phyloP scores from a whole-genome alignment of 2,113 vertebrate species.

The Gallinago jamesoni region DNA sequence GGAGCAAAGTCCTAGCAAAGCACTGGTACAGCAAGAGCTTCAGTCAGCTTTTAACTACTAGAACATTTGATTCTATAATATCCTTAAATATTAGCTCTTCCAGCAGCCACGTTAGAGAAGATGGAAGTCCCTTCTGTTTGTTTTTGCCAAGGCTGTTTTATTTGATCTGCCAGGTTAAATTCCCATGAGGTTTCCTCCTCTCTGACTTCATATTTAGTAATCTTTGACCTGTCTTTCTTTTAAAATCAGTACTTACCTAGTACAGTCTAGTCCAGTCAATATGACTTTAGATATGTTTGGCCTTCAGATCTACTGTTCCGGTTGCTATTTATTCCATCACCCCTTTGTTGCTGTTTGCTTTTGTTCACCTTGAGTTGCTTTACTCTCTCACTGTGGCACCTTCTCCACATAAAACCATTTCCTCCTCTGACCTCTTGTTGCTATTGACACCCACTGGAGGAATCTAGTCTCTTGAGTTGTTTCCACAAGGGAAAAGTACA shows the following conservation, averaged over 20 bases:
- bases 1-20: not conserved
- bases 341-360: not conserved
- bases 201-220: not conserved
- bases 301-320: not conserved
- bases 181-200: not conserved
- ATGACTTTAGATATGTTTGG: not conserved
- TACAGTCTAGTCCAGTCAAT: not conserved
- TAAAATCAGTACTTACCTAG: not conserved
- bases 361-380: not conserved
- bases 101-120: not conserved
- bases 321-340: not conserved
- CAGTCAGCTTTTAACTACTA: not conserved
- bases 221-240: conserved; percentile 6
- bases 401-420: not conserved
- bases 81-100: not conserved
- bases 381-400: not conserved
- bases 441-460: not conserved
- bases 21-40: not conserved
- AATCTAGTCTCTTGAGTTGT: not conserved
- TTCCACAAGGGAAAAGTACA: not conserved
- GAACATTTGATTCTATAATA: not conserved
- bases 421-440: not conserved
- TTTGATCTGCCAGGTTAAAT: conserved; percentile 14
- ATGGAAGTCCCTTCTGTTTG: not conserved
- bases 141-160: not conserved